These are phyloP conservation scores for Acanthochromis polyacanthus DNA, from an alignment of 2,113 vertebrate genomes.

Conservation along the genomic window DNA sequence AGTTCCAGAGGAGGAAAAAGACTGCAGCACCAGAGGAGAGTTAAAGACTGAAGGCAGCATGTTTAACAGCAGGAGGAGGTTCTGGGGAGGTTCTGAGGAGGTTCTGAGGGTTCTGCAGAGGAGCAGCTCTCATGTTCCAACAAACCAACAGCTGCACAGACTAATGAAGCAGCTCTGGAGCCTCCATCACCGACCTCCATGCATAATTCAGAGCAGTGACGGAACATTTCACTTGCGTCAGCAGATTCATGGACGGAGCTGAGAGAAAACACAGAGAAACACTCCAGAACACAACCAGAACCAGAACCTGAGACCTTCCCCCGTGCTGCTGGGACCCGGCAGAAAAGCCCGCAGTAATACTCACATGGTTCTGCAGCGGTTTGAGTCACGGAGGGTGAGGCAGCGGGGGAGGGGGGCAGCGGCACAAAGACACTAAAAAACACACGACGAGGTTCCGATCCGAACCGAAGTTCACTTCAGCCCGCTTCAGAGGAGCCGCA, in stretches of 20 bases:
- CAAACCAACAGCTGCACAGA: no score
- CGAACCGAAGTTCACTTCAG: conserved; percentile 28
- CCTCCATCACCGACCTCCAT: conserved; percentile 31
- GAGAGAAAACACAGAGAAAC: conserved; percentile 24
- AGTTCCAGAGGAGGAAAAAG: no score
- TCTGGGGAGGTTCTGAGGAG: no score
- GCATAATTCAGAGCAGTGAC: conserved; percentile 63
- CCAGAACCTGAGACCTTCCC: no score
- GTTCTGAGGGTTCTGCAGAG: no score
- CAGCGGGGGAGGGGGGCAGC: conserved; percentile 29
- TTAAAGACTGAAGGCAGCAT: no score
- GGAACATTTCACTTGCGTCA: conserved; percentile 72
- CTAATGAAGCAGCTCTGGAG: no score
- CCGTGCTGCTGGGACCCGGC: no score
- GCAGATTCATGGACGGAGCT: conserved; percentile 63
- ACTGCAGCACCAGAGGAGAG: no score
- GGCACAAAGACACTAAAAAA: not conserved
- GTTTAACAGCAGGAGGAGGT: no score
- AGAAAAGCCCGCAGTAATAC: conserved; percentile 79
- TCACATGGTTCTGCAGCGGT: conserved; percentile 85
- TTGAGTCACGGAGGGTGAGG: conserved; percentile 73
- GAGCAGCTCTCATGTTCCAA: no score
- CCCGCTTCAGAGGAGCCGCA: not conserved
- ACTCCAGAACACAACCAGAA: not conserved
- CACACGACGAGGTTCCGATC: conserved; percentile 34